These are phyloP conservation scores for Oopsacas minuta DNA, from an alignment of 37 sponge, comb jelly and placozoan species.

Conservation along the genomic window DNA sequence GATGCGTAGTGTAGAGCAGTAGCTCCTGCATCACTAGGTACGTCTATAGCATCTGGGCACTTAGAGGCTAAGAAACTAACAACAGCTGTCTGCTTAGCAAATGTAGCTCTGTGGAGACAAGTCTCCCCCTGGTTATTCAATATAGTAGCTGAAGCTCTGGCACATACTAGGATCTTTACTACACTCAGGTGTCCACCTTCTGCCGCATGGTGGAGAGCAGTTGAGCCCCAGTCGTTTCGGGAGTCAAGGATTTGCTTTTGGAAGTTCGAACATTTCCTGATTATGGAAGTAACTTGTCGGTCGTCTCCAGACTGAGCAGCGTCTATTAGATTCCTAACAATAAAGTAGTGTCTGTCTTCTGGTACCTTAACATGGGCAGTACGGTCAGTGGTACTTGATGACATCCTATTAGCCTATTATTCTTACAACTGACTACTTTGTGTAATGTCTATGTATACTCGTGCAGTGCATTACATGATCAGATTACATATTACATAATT, in stretches of 20 bases:
- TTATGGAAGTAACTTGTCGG: neutral
- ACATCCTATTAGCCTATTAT: too few species aligned
- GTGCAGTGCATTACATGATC: too few species aligned
- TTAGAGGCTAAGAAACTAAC: constrained; percentile 42
- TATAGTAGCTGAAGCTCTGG: constrained; percentile 49
- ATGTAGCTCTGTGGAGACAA: constrained; percentile 50
- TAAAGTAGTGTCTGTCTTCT: constrained; percentile 1
- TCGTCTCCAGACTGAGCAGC: constrained; percentile 1
- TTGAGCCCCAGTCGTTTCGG: constrained; percentile 59
- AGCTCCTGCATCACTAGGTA: constrained; percentile 55
- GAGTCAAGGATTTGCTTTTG: constrained; percentile 30
- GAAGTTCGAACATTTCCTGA: neutral
- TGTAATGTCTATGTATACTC: too few species aligned
- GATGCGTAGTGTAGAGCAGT: constrained; percentile 62
- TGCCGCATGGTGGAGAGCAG: constrained; percentile 52
- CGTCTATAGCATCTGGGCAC: constrained; percentile 46
- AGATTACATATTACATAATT: too few species aligned
- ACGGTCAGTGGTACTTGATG: neutral
- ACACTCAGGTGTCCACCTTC: constrained; percentile 46
- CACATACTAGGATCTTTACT: constrained; percentile 52
- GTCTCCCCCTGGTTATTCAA: constrained; percentile 61
- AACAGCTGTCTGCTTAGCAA: constrained; percentile 34
- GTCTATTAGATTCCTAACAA: neutral
- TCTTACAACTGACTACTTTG: too few species aligned
- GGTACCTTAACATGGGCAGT: neutral